Evolutionary conservation across 2,888 invertebrate genomes (phyloP).

Genomic region (Alloscopus bannaensis): DNA sequence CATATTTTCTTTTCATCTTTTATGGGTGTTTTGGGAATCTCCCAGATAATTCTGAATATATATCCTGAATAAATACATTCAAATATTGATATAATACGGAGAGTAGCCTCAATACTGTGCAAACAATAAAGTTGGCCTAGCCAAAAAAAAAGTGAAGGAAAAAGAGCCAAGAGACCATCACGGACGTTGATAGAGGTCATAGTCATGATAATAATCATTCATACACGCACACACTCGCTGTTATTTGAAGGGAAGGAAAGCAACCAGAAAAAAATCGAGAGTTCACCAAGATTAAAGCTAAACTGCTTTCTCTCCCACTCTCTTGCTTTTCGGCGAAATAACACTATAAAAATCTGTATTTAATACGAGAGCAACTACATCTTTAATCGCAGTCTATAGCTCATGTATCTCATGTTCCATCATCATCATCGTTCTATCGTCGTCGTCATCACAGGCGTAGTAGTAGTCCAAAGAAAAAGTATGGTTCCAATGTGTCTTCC

Average conservation of each 20-base stretch:
- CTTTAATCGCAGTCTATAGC: not conserved
- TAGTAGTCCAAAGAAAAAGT: no score
- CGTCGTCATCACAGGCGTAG: no score
- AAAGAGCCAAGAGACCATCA: no score
- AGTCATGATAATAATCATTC: slow-evolving; percentile 8
- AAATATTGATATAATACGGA: not conserved
- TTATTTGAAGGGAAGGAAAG: not conserved
- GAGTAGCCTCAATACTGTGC: no score
- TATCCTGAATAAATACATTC: not conserved
- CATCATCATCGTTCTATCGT: no score
- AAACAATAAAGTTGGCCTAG: not conserved
- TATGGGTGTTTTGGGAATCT: not conserved
- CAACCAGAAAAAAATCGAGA: no score
- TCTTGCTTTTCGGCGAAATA: not conserved
- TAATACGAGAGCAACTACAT: not conserved
- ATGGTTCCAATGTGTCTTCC: no score
- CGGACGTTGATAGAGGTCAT: not conserved
- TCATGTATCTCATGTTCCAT: not conserved
- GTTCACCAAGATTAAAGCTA: no score
- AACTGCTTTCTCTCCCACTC: not conserved
- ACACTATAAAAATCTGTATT: not conserved
- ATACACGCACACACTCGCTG: slow-evolving; percentile 12
- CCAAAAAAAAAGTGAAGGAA: not conserved
- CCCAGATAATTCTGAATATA: no score
- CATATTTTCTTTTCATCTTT: no score